Base-by-base conservation (phyloP, 2,888 invertebrate genomes). In the Drosophila mercatorum region DNA sequence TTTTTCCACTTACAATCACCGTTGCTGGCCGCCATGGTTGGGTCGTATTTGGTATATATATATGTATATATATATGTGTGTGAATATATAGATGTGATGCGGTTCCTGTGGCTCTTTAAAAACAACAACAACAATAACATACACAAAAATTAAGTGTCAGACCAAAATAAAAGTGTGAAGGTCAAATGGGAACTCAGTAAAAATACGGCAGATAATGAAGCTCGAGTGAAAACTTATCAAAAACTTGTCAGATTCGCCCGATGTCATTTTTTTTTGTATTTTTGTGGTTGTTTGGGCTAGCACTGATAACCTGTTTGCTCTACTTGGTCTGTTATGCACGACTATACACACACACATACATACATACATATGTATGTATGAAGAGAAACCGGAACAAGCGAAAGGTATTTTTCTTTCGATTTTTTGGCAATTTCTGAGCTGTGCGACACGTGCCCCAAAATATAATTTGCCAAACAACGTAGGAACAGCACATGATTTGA, bases 1-100 rank as follows among this genome's bases (percentile, higher is more conserved):
- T 44, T 66, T 44, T 66, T 60, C 71, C 70, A 85, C 88, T 88
- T 87, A 87, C 86, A 88, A 75, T 82, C 65, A 81, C 87, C 85
- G 59, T 83, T 85, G 70, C 73, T 77, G 75, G 81, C 72, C 68
- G 85, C 86, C 86, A 87, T 86, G 41, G 63, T 62, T 69, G 65
- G 49, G 55, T 38, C 14, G 12, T 62, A 26, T 47, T 36, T 65
- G 62, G 44, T 79, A 14, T 47, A 49, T 63, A 69, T 78, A 73
- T 22, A 0, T 36, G 11, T 51, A 6, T 81, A 6, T 17, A 17
- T 17, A 17, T 17, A 17, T 51, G 58, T 34, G 7, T 79, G 14
- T 47, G 46, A 60, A 69, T 78, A 73, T 36, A 0, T 36, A 22
- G 34, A 7, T 81, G 3, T 51, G 58, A 70, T 84, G 83, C 55